These are phyloP conservation scores for Pygoscelis antarcticus DNA, from an alignment of 2,113 vertebrate genomes.

Conservation along the genomic window DNA sequence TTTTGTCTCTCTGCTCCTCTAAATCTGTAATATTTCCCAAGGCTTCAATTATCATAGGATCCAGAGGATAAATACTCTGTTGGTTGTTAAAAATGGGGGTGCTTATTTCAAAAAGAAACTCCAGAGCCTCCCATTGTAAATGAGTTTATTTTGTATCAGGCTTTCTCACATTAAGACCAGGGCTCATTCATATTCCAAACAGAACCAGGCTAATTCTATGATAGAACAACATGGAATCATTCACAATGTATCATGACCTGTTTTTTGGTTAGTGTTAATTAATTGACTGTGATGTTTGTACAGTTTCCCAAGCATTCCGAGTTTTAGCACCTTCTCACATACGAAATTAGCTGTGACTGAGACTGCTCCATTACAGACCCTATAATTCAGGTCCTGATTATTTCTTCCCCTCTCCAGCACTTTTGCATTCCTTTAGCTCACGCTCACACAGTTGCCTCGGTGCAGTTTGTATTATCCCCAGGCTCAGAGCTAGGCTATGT, in stretches of 20 bases:
- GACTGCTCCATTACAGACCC: not conserved
- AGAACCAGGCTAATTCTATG: not conserved
- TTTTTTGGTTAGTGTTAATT: not conserved
- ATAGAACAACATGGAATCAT: not conserved
- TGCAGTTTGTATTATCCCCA: not conserved
- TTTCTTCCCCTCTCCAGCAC: not conserved
- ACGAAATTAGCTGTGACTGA: not conserved
- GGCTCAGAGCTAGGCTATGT: not conserved
- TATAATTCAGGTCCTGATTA: not conserved
- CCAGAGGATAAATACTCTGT: not conserved
- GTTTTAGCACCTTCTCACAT: not conserved
- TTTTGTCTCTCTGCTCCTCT: not conserved
- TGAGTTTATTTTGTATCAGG: not conserved
- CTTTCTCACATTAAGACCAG: not conserved
- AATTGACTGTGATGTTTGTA: not conserved
- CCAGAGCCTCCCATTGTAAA: not conserved
- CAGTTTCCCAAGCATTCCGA: not conserved
- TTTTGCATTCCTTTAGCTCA: not conserved
- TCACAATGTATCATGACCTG: not conserved
- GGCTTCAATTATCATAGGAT: not conserved
- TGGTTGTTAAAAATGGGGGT: not conserved
- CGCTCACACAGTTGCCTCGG: rapidly evolving
- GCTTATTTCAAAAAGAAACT: not conserved
- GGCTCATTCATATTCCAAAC: not conserved
- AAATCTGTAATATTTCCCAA: not conserved